Percentiles rank a stretch among this genome's conserved stretches.
Conservation (phyloP, 2,888 invertebrate genomes). For the Muschampia plurimacula region DNA sequence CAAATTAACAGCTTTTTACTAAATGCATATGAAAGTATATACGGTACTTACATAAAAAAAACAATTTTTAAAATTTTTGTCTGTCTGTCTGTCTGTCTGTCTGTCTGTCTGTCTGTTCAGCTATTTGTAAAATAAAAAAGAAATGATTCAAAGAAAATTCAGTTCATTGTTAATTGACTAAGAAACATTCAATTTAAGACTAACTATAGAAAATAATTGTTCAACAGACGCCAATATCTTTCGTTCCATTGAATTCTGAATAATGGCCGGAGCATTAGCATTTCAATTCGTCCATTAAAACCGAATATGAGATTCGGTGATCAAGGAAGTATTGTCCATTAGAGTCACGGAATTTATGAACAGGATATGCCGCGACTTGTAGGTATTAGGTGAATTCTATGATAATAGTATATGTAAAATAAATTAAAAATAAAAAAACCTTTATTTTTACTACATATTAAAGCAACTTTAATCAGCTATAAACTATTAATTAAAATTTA, state of each 20-base stretch:
- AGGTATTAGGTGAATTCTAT: neutral
- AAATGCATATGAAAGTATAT: too few relatives aligned
- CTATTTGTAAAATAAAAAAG: too few relatives aligned
- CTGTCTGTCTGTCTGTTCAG: too few relatives aligned
- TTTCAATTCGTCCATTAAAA: slow-evolving; percentile 61
- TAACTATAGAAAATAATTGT: neutral
- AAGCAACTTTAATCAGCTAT: too few relatives aligned
- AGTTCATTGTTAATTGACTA: neutral
- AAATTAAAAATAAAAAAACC: too few relatives aligned
- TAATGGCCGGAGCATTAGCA: slow-evolving; percentile 51
- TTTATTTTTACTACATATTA: too few relatives aligned
- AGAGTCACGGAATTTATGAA: slow-evolving; percentile 62
- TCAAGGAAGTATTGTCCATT: slow-evolving; percentile 57
- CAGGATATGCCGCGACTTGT: slow-evolving; percentile 41
- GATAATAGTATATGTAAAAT: neutral
- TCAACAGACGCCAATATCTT: neutral
- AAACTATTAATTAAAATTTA: too few relatives aligned
- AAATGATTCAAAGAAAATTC: too few relatives aligned
- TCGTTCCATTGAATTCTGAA: slow-evolving; percentile 16
- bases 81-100: too few relatives aligned
- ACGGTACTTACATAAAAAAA: too few relatives aligned
- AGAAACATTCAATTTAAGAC: neutral
- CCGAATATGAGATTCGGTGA: slow-evolving; percentile 52
- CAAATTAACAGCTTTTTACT: too few relatives aligned
- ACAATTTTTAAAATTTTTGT: too few relatives aligned